Percentiles rank a stretch among this genome's conserved stretches.
These are phyloP conservation scores for Ctenosaura bakeri DNA, from an alignment of 2,797 vertebrate genomes.

Conservation along the genomic window DNA sequence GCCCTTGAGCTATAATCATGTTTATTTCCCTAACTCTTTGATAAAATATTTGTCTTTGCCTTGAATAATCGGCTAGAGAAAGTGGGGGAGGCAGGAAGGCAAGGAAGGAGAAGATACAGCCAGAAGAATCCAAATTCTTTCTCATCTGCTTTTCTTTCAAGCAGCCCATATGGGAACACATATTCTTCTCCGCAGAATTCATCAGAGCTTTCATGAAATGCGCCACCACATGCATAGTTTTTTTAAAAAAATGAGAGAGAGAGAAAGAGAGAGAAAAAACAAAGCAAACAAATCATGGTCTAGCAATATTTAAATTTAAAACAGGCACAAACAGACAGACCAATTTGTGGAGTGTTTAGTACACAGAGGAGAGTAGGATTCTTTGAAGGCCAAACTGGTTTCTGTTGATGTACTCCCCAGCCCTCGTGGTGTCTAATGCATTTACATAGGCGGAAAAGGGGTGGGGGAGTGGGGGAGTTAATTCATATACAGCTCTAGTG, in stretches of 20 bases:
- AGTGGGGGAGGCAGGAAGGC: constrained; percentile 50
- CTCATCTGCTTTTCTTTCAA: constrained; percentile 77
- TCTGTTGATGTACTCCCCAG: background rate
- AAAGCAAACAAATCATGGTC: constrained; percentile 58
- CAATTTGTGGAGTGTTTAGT: constrained; percentile 67
- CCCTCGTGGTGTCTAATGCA: too few relatives aligned
- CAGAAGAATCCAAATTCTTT: constrained; percentile 71
- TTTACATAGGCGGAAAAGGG: background rate
- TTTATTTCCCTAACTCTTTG: constrained; percentile 73
- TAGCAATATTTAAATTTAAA: constrained; percentile 65
- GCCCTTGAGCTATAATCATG: constrained; percentile 77
- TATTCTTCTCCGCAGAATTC: constrained; percentile 79
- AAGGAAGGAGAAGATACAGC: constrained; percentile 56
- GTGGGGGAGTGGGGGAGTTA: too few relatives aligned
- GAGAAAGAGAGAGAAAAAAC: background rate
- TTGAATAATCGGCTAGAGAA: constrained; percentile 74
- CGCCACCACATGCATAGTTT: background rate
- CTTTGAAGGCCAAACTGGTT: background rate
- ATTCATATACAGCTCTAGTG: too few relatives aligned
- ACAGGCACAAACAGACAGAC: constrained; percentile 74
- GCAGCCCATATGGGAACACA: constrained; percentile 80
- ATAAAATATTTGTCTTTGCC: constrained; percentile 76
- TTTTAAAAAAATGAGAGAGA: constrained; percentile 22
- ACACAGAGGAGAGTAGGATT: constrained; percentile 45
- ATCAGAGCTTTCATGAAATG: constrained; percentile 64